Evolutionary conservation across 2,888 invertebrate species (phyloP).

Genomic region (Papilio elwesi): DNA sequence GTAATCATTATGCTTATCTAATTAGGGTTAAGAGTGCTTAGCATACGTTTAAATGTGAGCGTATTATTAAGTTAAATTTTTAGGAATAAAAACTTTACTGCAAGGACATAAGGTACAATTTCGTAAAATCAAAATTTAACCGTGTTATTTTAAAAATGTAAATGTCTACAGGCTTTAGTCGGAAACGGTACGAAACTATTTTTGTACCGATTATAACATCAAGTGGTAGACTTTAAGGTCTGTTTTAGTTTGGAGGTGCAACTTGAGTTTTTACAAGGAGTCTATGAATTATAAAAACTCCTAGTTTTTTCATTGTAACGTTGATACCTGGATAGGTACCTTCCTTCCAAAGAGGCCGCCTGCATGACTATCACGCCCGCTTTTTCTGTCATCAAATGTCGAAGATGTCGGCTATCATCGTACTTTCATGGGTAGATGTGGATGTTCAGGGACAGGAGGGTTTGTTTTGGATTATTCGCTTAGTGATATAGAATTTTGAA

Average conservation of each 20-base stretch:
- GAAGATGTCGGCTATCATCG: no score
- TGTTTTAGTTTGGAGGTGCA: background rate
- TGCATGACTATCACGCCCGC: background rate
- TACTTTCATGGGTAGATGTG: no score
- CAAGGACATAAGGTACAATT: background rate
- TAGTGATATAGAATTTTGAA: no score
- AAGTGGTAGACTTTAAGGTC: background rate
- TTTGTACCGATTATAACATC: background rate
- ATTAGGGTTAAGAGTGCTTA: slow-evolving; percentile 11
- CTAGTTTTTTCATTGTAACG: slow-evolving; percentile 1
- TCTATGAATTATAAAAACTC: slow-evolving; percentile 11
- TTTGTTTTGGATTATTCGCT: no score
- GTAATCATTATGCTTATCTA: background rate
- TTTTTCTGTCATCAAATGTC: background rate
- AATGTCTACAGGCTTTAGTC: background rate
- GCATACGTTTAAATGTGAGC: background rate
- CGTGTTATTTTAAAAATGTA: background rate
- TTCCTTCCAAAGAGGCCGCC: background rate
- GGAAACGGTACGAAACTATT: background rate
- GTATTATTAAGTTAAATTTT: background rate
- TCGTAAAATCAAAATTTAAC: background rate
- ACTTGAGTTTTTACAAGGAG: background rate
- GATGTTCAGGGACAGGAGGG: no score
- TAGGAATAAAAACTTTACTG: background rate
- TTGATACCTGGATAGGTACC: background rate